Evolutionary conservation across 2,888 invertebrate genomes (phyloP), one percentile per base, ranked within the genome.

Genomic region (Drosophila seclusa): DNA sequence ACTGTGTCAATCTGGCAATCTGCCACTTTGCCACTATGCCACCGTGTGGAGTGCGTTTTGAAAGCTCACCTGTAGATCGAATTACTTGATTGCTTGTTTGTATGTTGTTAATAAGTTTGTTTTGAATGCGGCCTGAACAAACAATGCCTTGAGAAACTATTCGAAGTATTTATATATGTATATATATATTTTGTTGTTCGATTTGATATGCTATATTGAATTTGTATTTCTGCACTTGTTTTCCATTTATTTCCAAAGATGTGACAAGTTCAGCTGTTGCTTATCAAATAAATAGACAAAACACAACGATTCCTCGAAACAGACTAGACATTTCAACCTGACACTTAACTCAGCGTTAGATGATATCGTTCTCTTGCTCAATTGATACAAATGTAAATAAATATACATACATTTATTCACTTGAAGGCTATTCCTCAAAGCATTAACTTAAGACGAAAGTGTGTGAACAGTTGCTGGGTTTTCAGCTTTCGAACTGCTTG

Each of bases 121-220:
- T 31, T 57, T 29, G 29, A 63, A 57, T 53, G 76, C 89, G 66
- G 78, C 60, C 89, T 81, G 89, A 58, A 78, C 66, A 87, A 83
- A 83, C 69, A 85, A 60, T 29, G 45, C 38, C 49, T 50, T 52
- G 16, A 27, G 42, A 31, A 88, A 73, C 50, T 58, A 84, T 89
- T 89, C 34, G 24, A 83, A 81, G 69, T 81, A 88, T 86, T 76
- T 54, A 58, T 32, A 29, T 38, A 36, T 45, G 11, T 31, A 27
- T 48, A 38, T 50, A 54, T 66, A 55, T 42, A 45, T 78, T 42
- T 78, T 45, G 16, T 16, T 29, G 27, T n/a, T 36, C 18, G 10
- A 27, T 24, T 24, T 48, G 29, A 36, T 45, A 21, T 21, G 21
- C 45, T 45, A 21, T 45, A 45, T 45, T 21, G 16, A 45, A 45